Evolutionary conservation across 2,888 invertebrate genomes (phyloP).

Genomic region (Pyrgus malvae): DNA sequence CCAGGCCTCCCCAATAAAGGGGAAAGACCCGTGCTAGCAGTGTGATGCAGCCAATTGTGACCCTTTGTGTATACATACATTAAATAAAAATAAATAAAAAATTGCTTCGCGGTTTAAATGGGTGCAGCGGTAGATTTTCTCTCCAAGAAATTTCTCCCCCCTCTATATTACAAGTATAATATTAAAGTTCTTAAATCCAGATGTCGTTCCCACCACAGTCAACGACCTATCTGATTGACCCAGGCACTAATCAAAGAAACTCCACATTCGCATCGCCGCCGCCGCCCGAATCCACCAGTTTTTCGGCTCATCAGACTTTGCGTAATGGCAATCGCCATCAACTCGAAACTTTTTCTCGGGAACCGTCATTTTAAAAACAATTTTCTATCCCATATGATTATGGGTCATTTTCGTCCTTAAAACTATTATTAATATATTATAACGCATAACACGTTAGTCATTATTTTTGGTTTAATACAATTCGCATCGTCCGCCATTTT

Average conservation of each 20-base stretch:
- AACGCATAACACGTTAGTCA: constrained; percentile 50
- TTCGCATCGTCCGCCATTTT: constrained; percentile 38
- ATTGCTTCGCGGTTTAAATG: no score
- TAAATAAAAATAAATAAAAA: no score
- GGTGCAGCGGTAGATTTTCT: no score
- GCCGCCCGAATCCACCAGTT: constrained; percentile 53
- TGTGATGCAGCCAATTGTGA: no score
- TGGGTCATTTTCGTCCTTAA: constrained; percentile 68
- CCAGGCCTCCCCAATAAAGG: no score
- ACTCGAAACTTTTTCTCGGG: constrained; percentile 55
- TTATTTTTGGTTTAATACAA: constrained; percentile 51
- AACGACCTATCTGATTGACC: constrained; percentile 33
- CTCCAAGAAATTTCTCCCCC: no score
- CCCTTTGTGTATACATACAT: no score
- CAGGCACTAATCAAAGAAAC: constrained; percentile 65
- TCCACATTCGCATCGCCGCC: constrained; percentile 47
- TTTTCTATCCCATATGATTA: constrained; percentile 79
- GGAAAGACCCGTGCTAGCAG: no score
- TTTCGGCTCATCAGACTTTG: constrained; percentile 64
- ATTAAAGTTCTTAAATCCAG: constrained; percentile 29
- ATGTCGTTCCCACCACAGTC: constrained; percentile 28
- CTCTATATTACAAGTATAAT: no score
- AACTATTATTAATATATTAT: constrained; percentile 77
- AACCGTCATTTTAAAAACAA: constrained; percentile 71
- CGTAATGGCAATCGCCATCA: constrained; percentile 63